Percentiles rank a stretch among this genome's conserved stretches.
phyloP scores from a whole-genome alignment of 2,113 vertebrate genomes.

The Syngnathus typhle region DNA sequence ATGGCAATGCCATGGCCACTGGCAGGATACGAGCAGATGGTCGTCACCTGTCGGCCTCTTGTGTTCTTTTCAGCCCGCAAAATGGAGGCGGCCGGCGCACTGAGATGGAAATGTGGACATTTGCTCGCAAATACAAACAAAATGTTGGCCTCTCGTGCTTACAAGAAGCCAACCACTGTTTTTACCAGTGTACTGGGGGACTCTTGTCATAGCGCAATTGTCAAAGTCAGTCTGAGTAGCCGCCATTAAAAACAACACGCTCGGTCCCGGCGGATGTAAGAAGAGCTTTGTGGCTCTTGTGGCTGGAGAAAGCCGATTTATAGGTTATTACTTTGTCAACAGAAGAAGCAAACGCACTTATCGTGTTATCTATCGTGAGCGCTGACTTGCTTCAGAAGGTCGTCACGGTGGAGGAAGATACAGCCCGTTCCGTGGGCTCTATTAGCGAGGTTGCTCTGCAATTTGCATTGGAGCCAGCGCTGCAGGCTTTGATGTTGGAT shows the following conservation, averaged over 20 bases:
- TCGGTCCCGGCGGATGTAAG: conserved; percentile 20
- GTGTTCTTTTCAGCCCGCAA: conserved; percentile 35
- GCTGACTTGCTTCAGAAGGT: conserved; percentile 2
- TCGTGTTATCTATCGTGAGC: too few relatives aligned
- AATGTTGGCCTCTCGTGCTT: neutral
- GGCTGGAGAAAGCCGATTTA: conserved; percentile 19
- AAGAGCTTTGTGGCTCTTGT: conserved; percentile 19
- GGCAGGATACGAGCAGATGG: conserved; percentile 36
- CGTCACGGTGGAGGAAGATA: neutral
- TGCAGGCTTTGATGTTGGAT: neutral
- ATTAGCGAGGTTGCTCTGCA: too few relatives aligned
- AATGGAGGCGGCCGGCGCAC: neutral
- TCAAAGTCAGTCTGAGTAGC: conserved; percentile 23
- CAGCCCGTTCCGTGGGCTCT: neutral
- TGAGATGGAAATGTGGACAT: neutral
- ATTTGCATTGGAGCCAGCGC: neutral
- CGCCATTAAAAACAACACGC: conserved; percentile 19
- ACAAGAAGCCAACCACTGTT: neutral
- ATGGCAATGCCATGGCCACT: conserved; percentile 47
- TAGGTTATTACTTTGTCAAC: conserved; percentile 30
- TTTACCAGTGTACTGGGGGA: conserved; percentile 9
- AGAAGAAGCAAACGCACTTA: neutral
- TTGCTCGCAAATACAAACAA: too few relatives aligned
- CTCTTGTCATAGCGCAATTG: conserved; percentile 20
- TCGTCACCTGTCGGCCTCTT: conserved; percentile 41